These are phyloP conservation scores for Xanthorhoe spadicearia DNA, from an alignment of 2,888 invertebrate species.

Conservation along the genomic window DNA sequence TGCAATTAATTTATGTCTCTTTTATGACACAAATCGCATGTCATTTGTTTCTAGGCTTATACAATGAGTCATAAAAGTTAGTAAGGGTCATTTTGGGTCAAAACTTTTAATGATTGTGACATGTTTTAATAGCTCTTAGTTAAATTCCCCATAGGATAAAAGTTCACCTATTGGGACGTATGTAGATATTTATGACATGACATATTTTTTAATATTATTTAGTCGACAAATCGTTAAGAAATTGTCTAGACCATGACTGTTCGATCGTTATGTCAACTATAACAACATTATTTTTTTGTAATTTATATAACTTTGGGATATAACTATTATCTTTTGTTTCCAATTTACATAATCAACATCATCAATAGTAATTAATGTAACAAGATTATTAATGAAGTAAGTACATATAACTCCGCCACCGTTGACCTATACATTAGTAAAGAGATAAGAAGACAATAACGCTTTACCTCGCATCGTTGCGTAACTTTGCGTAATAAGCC, in stretches of 20 bases:
- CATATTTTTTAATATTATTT: neutral
- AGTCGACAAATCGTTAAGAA: no score
- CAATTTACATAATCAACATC: slow-evolving; percentile 10
- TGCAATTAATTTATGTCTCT: slow-evolving; percentile 9
- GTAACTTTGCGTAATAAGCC: slow-evolving; percentile 37
- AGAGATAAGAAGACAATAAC: slow-evolving; percentile 33
- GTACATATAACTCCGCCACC: slow-evolving; percentile 28
- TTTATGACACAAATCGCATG: slow-evolving; percentile 8
- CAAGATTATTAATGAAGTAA: slow-evolving; percentile 21
- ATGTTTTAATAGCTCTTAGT: neutral
- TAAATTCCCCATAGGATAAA: neutral
- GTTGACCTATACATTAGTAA: slow-evolving; percentile 31
- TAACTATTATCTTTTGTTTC: slow-evolving; percentile 19
- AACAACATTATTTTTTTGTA: neutral
- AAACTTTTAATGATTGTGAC: neutral
- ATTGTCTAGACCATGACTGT: no score
- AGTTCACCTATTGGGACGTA: neutral
- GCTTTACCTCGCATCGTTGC: slow-evolving; percentile 30
- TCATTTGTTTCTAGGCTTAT: neutral
- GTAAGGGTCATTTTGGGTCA: neutral
- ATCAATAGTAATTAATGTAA: no score
- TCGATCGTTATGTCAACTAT: neutral
- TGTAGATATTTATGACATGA: neutral
- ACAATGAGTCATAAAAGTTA: slow-evolving; percentile 1
- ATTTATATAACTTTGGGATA: neutral